Evolutionary conservation across 2,113 vertebrate species (phyloP).

Genomic region (Psittacara wagleri): DNA sequence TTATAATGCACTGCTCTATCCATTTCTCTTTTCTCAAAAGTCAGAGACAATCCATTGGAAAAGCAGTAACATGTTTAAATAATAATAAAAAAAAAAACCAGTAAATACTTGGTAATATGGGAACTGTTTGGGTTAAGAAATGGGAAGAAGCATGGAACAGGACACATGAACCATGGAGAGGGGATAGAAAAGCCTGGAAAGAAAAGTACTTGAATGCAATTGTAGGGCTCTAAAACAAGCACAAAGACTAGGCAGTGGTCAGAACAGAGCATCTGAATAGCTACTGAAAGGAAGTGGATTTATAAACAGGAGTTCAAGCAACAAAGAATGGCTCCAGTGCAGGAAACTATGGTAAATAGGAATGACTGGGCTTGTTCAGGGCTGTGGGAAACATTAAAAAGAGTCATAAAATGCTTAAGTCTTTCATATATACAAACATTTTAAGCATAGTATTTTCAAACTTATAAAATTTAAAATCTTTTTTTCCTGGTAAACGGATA

Average conservation of each 20-base stretch:
- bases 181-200: neutral
- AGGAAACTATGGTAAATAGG: neutral
- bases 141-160: neutral
- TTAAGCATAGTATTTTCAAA: neutral
- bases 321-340: neutral
- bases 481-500: neutral
- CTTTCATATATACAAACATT: neutral
- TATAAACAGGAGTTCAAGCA: slow-evolving; percentile 2
- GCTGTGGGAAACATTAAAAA: neutral
- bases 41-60: neutral
- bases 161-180: neutral
- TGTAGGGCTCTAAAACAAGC: neutral
- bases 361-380: neutral
- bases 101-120: neutral
- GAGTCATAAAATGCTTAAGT: neutral
- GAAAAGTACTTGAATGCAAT: neutral
- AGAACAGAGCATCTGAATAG: neutral
- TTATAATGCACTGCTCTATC: neutral
- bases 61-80: neutral
- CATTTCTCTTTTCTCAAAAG: neutral
- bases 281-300: neutral
- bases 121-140: neutral
- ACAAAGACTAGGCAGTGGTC: neutral
- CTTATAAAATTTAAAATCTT: neutral
- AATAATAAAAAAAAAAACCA: neutral